phyloP scores from a whole-genome alignment of 2,113 vertebrate genomes.

The Pseudopodoces humilis region DNA sequence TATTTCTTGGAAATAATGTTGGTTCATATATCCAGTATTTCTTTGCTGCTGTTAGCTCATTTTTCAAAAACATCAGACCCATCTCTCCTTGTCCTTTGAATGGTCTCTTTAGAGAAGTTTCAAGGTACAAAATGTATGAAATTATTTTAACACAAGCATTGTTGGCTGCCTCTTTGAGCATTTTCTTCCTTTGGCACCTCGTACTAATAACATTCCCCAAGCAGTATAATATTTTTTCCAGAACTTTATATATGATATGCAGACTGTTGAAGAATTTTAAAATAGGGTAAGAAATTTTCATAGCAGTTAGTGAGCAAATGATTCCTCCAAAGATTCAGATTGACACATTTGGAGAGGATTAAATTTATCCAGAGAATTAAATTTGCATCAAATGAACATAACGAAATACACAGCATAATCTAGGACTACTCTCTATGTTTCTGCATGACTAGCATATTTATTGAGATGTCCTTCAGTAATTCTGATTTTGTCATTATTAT shows the following conservation, averaged over 20 bases:
- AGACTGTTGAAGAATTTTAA: conserved; percentile 28
- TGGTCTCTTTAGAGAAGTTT: neutral
- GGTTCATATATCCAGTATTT: neutral
- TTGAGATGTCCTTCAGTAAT: conserved; percentile 37
- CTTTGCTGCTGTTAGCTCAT: neutral
- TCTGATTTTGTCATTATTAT: conserved; percentile 17
- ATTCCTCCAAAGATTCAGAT: conserved; percentile 27
- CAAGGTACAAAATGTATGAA: neutral
- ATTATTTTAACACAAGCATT: neutral
- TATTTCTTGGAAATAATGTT: neutral
- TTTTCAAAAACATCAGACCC: neutral
- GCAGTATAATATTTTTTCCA: neutral
- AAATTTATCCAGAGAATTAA: conserved; percentile 45
- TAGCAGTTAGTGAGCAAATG: conserved; percentile 15
- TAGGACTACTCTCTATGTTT: neutral
- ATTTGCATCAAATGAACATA: conserved; percentile 40
- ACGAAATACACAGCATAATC: conserved; percentile 8
- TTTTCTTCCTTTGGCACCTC: neutral
- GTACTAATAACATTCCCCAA: neutral
- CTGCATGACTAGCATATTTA: conserved; percentile 1
- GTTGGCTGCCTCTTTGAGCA: neutral
- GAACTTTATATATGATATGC: neutral
- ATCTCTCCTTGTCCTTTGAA: neutral
- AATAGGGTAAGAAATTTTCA: conserved; percentile 14
- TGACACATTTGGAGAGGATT: conserved; percentile 30